Base-by-base conservation (phyloP, 2,797 vertebrate genomes). In the Sitta carolinensis region DNA sequence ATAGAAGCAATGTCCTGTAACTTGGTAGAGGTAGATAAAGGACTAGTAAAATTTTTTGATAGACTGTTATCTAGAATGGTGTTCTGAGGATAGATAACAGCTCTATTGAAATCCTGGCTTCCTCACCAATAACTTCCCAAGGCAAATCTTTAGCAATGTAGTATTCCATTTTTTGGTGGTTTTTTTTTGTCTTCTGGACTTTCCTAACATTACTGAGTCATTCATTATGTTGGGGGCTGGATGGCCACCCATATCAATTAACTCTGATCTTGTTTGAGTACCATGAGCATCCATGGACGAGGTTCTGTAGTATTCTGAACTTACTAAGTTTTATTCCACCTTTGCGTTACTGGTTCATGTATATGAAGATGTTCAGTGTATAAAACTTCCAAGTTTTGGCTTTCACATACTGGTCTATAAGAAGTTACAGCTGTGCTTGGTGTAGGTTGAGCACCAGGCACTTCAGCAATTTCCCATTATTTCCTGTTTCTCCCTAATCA, bases 371-470 rank as follows among this genome's bases (percentile, higher is more conserved):
- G 12, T 17, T 67, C 48, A 83, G 32, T 3, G 1, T 70, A 50
- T 47, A 57, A 77, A 89, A 74, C 29, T 92, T 73, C 34, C 55
- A 93, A 52, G 40, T 74, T 74, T 40, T 90, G 38, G 4, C 21
- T 87, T 77, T 94, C 48, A 74, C 63, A 43, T 66, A 29, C 47
- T 78, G 62, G 51, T 78, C 74, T 64, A 27, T 73, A 89, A 93
- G 78, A 50, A 89, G 26, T 80, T 92, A 59, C 45, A 92, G 84
- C 87, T 96, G 72, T 77, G 34, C 66, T 80, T 77, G 63, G 54
- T 77, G 40, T 80, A 79, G 16, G 20, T 64, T 77, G 54, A 85
- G 45, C 45, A 64, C 38, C 0, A 18, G 59, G 61, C 85, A 64
- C 66, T 74, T 74, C 6, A 59, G 32, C 48, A 63, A 57, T 85